These are phyloP conservation scores for Phycodurus eques DNA, from an alignment of 2,113 vertebrate species.

Conservation along the genomic window DNA sequence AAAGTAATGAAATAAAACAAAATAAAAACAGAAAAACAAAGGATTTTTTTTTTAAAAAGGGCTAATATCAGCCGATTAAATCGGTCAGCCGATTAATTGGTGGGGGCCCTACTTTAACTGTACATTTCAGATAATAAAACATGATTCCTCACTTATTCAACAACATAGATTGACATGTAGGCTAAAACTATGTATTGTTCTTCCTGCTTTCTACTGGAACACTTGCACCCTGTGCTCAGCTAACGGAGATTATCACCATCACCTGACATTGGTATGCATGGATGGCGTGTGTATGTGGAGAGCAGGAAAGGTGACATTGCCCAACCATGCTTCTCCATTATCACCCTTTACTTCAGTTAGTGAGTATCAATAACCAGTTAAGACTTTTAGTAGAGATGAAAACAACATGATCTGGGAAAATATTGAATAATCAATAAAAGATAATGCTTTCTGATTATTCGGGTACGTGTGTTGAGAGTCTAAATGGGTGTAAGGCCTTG, in stretches of 20 bases:
- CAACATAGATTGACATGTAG: background rate
- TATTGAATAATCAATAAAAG: conserved; percentile 66
- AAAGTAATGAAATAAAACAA: too few species aligned
- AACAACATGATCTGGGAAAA: conserved; percentile 69
- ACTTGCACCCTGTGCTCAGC: background rate
- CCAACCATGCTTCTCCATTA: background rate
- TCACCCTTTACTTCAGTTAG: conserved; percentile 19
- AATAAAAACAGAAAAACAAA: too few species aligned
- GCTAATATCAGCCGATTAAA: too few species aligned
- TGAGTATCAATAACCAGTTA: conserved; percentile 57
- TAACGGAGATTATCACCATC: conserved; percentile 9
- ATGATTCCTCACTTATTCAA: background rate
- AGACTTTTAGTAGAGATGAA: conserved; percentile 64
- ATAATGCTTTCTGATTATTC: conserved; percentile 70
- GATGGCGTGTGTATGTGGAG: background rate
- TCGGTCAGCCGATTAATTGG: too few species aligned
- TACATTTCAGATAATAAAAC: too few species aligned
- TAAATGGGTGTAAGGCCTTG: conserved; percentile 64
- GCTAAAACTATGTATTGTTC: background rate
- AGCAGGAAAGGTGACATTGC: conserved; percentile 6
- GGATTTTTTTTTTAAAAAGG: too few species aligned
- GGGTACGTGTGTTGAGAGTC: conserved; percentile 55
- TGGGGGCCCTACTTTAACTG: too few species aligned
- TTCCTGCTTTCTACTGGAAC: background rate
- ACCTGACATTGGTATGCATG: conserved; percentile 9